Base-by-base conservation (phyloP, 2,888 invertebrate genomes). In the Drosophila ezoana region DNA sequence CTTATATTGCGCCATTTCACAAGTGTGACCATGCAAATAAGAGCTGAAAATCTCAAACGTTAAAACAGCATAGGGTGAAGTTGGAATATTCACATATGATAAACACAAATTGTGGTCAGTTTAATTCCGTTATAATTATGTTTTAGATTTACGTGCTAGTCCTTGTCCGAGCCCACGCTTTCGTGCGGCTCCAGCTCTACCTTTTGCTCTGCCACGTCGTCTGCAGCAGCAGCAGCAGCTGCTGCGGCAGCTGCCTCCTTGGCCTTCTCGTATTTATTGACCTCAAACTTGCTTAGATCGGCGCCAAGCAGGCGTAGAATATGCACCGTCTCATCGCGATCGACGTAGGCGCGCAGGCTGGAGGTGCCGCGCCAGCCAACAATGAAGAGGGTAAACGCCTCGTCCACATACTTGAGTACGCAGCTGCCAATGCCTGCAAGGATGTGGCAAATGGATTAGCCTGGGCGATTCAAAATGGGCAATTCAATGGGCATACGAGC, bases 351-450 rank as follows among this genome's bases (percentile, higher is more conserved):
- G 14, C 98, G 94, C 18, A 98, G 93, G 0, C 98, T 97, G 67
- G 95, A 95, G 11, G 95, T 96, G 4, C 98, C 98, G 70, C 97
- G 95, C 98, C 99, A 99, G 0, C 98, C 98, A 49, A 97, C 97
- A 66, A 97, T 93, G 38, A 94, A 94, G 51, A 98, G 93, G 4
- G 94, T 92, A 51, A 95, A 93, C 72, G 91, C 92, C 8, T 90
- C 84, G 54, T 94, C 94, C 6, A 91, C 90, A 85, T 95, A 96
- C 72, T 95, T 93, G 9, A 97, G 92, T 37, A 97, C 94, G 87
- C 97, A 96, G 92, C 97, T 97, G 61, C 97, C 97, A 1, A 94
- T 93, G 71, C 90, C 92, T 92, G 35, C 4, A 41, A 44, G 5
- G 6, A 18, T 13, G 8, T 33, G 3, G n/a, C 8, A 11, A 3